Evolutionary conservation across 1,140 invertebrate species (phyloP).

Genomic region (Bactericera cockerelli): DNA sequence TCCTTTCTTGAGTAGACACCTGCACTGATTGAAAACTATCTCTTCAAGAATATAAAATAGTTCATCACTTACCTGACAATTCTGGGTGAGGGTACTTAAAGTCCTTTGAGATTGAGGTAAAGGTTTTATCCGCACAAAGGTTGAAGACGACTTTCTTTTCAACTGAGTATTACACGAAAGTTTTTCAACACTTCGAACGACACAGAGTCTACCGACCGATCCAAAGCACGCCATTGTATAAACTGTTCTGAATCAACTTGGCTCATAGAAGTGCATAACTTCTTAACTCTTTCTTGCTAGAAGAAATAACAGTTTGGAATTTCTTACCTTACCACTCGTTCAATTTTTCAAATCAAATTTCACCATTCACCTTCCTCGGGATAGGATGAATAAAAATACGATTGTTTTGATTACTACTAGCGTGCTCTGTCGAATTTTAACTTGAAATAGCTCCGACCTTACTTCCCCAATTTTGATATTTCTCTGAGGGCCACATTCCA

Average conservation of each 20-base stretch:
- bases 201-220: constrained; percentile 3
- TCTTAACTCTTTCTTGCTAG: neutral
- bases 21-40: no score
- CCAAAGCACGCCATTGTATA: constrained; percentile 6
- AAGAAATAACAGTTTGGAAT: no score
- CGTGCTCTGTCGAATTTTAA: no score
- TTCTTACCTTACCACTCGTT: neutral
- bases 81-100: neutral
- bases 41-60: no score
- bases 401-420: no score
- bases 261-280: neutral
- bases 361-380: constrained; percentile 1
- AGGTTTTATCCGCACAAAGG: constrained; percentile 6
- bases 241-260: constrained; percentile 8
- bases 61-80: constrained; percentile 3
- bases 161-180: constrained; percentile 2
- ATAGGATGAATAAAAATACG: neutral
- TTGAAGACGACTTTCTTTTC: neutral
- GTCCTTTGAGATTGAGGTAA: constrained; percentile 6
- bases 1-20: no score
- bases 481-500: no score
- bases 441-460: no score
- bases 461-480: no score
- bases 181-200: constrained; percentile 1
- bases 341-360: no score